A percentile compares a stretch with the other conserved stretches of the same genome.
phyloP scores from a whole-genome alignment of 1,140 invertebrate species.

The Diachasmimorpha longicaudata region DNA sequence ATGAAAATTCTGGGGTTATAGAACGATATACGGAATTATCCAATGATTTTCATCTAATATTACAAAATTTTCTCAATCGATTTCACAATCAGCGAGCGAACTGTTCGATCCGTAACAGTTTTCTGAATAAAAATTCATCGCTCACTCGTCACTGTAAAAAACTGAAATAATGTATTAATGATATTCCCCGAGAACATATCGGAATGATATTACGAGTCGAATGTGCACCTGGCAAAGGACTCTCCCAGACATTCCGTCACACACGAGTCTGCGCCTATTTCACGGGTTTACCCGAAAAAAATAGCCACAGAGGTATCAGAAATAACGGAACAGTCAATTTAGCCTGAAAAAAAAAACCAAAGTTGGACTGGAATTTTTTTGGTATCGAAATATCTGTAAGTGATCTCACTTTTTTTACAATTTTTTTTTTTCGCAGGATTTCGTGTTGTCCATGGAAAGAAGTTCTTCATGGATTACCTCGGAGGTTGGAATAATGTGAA shows the following conservation, averaged over 20 bases:
- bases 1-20: no score
- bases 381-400: not conserved
- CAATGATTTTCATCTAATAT: no score
- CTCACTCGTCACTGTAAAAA: no score
- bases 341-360: not conserved
- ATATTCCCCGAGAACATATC: not conserved
- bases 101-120: no score
- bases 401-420: not conserved
- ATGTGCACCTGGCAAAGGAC: not conserved
- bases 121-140: no score
- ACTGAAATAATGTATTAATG: no score
- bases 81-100: no score
- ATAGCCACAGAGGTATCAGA: not conserved
- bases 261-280: not conserved
- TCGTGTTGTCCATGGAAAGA: not conserved
- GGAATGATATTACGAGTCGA: not conserved
- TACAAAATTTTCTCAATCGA: no score
- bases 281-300: not conserved
- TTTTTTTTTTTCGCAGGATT: slow-evolving; percentile 12
- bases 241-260: not conserved
- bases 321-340: not conserved
- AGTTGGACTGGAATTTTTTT: not conserved
- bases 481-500: not conserved
- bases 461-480: not conserved
- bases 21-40: no score